Evolutionary conservation across 2,888 invertebrate genomes (phyloP).

Genomic region (Parelbella ahira): DNA sequence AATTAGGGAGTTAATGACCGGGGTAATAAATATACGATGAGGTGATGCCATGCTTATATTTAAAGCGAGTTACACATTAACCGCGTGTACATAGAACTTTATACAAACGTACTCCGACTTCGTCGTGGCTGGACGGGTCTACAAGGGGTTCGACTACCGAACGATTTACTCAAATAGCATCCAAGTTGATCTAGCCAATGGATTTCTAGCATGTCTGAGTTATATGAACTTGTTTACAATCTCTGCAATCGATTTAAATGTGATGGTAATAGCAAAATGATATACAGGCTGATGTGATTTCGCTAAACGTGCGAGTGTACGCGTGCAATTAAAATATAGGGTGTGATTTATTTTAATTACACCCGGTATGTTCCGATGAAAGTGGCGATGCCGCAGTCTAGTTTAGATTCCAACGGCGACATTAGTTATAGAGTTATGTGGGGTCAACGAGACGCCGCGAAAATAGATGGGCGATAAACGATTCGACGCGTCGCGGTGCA

Average conservation of each 20-base stretch:
- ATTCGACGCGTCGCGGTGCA: conserved; percentile 34
- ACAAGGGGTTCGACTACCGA: no score
- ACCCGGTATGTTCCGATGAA: conserved; percentile 24
- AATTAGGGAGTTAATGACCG: conserved; percentile 6
- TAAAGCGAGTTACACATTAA: conserved; percentile 10
- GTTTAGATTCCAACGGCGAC: conserved; percentile 45
- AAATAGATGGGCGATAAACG: conserved; percentile 36
- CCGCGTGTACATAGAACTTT: no score
- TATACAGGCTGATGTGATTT: no score
- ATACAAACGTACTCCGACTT: no score
- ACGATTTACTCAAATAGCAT: no score
- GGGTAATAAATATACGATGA: conserved; percentile 6
- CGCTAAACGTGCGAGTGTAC: no score
- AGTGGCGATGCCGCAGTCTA: conserved; percentile 35
- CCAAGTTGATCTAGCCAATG: no score
- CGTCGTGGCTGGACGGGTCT: no score
- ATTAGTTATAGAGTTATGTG: conserved; percentile 41
- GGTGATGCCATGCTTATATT: conserved; percentile 5
- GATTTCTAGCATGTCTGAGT: no score
- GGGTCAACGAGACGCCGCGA: conserved; percentile 40
- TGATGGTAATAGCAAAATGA: no score
- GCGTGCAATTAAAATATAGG: conserved; percentile 21
- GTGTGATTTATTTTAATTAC: conserved; percentile 15
- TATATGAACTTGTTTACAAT: no score
- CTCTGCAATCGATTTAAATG: no score